Evolutionary conservation across 2,888 invertebrate species (phyloP).

Genomic region (Monoplex corrugatus): DNA sequence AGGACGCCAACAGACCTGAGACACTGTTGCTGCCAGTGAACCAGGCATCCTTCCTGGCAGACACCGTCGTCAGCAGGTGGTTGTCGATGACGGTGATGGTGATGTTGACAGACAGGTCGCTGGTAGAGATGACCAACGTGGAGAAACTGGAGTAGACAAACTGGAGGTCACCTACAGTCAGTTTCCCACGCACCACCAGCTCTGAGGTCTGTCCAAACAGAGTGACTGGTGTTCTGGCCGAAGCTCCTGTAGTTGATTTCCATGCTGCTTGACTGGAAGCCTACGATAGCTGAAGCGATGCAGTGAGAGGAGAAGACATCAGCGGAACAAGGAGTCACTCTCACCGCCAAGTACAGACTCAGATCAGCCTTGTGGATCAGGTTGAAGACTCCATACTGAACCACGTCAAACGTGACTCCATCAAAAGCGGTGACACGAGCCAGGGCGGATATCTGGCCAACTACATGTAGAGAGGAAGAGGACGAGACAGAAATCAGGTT

Average conservation of each 20-base stretch:
- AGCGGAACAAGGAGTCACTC: conserved; percentile 48
- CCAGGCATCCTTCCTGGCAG: conserved; percentile 24
- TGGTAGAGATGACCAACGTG: background rate
- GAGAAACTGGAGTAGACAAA: conserved; percentile 35
- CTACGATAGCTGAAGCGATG: conserved; percentile 17
- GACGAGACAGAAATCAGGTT: background rate
- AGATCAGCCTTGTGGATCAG: conserved; percentile 53
- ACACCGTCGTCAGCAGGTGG: conserved; percentile 38
- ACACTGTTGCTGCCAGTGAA: background rate
- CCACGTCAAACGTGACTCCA: conserved; percentile 63
- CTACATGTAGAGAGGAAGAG: conserved; percentile 48
- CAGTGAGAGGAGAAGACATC: conserved; percentile 40
- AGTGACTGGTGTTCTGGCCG: background rate
- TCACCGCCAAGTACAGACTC: conserved; percentile 43
- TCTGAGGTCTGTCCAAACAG: conserved; percentile 26
- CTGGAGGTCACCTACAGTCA: conserved; percentile 13
- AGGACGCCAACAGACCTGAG: conserved; percentile 45
- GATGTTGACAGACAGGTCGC: conserved; percentile 11
- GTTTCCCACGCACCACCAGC: conserved; percentile 7
- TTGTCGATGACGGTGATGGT: conserved; percentile 19
- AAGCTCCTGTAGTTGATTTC: conserved; percentile 42
- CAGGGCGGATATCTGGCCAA: conserved; percentile 63
- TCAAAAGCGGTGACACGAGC: conserved; percentile 67
- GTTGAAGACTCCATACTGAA: conserved; percentile 54
- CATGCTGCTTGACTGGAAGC: background rate